Percentiles rank a stretch among this genome's conserved stretches.
Conservation (phyloP, 2,888 invertebrate genomes). For the Amphipyra berbera region DNA sequence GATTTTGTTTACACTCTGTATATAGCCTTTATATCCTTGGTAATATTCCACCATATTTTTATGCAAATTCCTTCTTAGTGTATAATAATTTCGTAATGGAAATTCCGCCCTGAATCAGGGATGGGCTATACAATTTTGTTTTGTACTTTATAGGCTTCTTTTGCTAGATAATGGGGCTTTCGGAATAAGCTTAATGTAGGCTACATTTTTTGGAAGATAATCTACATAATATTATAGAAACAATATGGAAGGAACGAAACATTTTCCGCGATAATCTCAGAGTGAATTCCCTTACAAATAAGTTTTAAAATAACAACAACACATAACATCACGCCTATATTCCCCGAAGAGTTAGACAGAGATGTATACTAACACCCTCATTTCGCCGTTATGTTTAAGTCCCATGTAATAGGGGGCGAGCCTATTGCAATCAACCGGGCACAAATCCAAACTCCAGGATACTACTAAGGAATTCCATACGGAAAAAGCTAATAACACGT, state of each 20-base stretch:
- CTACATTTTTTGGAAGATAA: slow-evolving; percentile 8
- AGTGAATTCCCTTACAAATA: too few species aligned
- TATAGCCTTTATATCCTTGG: slow-evolving; percentile 9
- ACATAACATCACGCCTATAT: too few species aligned
- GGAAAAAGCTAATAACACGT: too few species aligned
- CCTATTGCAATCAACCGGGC: too few species aligned
- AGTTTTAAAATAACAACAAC: too few species aligned
- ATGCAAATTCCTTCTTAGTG: slow-evolving; percentile 53
- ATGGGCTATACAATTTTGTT: slow-evolving; percentile 35
- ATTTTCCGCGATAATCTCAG: not conserved
- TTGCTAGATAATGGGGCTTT: slow-evolving; percentile 24
- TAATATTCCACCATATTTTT: slow-evolving; percentile 48
- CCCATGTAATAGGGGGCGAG: too few species aligned
- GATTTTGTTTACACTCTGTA: too few species aligned
- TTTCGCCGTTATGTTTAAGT: too few species aligned
- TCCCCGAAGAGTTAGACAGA: too few species aligned
- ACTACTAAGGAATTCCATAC: too few species aligned
- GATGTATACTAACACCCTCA: too few species aligned
- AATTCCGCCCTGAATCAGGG: slow-evolving; percentile 32
- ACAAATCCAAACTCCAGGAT: too few species aligned
- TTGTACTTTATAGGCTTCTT: slow-evolving; percentile 27
- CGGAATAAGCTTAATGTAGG: slow-evolving; percentile 15
- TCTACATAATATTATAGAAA: slow-evolving; percentile 7
- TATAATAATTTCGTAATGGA: slow-evolving; percentile 51
- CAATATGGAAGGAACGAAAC: not conserved